Conservation (phyloP, 2,797 vertebrate genomes). For the Distichodus sexfasciatus region DNA sequence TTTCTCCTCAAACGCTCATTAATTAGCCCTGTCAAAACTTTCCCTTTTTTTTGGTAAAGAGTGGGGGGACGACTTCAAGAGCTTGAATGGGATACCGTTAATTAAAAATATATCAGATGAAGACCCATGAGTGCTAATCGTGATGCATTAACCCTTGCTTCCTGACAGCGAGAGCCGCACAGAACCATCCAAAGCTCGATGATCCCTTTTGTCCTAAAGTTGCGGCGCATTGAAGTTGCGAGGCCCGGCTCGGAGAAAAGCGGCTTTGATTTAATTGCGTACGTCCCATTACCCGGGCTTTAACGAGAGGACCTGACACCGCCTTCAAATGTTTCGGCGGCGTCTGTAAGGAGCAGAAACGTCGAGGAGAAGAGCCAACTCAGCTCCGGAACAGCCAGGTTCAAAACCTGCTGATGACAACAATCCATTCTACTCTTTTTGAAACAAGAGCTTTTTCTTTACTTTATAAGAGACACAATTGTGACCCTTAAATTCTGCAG, state of each 20-base stretch:
- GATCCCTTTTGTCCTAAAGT: conserved; percentile 73
- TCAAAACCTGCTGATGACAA: conserved; percentile 21
- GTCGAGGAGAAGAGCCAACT: conserved; percentile 53
- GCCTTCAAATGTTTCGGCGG: conserved; percentile 63
- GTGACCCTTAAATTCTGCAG: too few species aligned
- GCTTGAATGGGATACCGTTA: conserved; percentile 79
- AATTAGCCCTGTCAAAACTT: conserved; percentile 83
- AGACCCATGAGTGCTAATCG: conserved; percentile 72
- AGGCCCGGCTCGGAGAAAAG: conserved; percentile 59
- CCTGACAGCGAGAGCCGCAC: conserved; percentile 52
- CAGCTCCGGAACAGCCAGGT: conserved; percentile 37
- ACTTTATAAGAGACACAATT: too few species aligned
- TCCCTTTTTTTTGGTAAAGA: conserved; percentile 65
- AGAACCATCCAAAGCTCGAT: conserved; percentile 55
- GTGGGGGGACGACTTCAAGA: conserved; percentile 66
- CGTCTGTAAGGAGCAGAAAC: conserved; percentile 60
- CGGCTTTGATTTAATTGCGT: conserved; percentile 74
- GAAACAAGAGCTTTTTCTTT: too few species aligned
- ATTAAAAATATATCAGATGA: conserved; percentile 85
- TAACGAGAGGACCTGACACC: conserved; percentile 64
- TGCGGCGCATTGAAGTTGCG: conserved; percentile 69
- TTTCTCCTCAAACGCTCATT: conserved; percentile 62
- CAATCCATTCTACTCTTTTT: conserved; percentile 29
- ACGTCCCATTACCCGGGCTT: conserved; percentile 60
- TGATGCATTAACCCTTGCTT: conserved; percentile 60